Evolutionary conservation across 2,113 vertebrate species (phyloP).

Genomic region (Xenus cinereus): DNA sequence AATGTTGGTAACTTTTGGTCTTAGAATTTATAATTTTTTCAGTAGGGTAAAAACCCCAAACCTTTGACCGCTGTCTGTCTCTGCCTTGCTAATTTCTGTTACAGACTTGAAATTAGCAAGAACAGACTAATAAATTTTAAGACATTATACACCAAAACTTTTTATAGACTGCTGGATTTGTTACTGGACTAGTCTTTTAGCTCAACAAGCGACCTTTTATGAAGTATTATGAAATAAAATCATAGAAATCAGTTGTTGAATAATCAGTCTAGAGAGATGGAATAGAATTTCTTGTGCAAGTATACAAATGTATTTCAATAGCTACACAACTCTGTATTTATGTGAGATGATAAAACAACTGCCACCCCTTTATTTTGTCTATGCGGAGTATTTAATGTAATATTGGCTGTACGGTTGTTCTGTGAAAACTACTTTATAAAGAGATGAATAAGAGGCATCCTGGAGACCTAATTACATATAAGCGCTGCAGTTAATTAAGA

Average conservation of each 20-base stretch:
- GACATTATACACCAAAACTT: background rate
- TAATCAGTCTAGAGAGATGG: background rate
- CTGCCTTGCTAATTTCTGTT: background rate
- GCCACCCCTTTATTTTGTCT: background rate
- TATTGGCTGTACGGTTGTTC: background rate
- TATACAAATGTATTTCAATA: background rate
- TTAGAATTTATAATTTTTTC: background rate
- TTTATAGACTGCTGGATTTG: background rate
- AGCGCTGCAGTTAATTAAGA: constrained; percentile 45
- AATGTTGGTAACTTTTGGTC: background rate
- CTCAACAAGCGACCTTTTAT: background rate
- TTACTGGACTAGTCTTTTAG: background rate
- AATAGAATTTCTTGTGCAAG: background rate
- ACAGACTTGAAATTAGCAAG: background rate
- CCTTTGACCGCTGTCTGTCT: background rate
- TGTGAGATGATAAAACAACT: background rate
- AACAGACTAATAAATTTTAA: background rate
- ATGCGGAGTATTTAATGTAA: background rate
- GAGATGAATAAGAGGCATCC: constrained; percentile 36
- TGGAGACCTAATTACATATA: constrained; percentile 59
- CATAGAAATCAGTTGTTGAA: background rate
- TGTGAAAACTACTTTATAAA: background rate
- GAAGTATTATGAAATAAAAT: background rate
- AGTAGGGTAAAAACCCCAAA: accelerated
- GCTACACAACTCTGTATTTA: background rate